Conservation (phyloP, 2,888 invertebrate species). For the Eumerus sabulonum region DNA sequence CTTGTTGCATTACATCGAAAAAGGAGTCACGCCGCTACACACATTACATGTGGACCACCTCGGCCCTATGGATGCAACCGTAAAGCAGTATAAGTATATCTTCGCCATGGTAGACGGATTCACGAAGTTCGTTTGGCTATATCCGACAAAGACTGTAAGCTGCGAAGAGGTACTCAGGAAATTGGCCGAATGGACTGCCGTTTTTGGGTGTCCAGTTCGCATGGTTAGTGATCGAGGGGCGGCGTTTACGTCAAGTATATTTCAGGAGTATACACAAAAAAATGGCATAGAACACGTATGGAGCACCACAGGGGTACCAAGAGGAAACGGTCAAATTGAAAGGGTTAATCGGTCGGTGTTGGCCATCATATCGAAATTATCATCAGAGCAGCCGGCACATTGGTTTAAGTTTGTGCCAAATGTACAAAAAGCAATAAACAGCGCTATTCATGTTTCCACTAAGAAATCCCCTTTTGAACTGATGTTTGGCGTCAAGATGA, state of each 20-base stretch:
- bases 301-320: constrained; percentile 46
- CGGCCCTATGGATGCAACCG: constrained; percentile 66
- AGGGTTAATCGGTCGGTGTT: constrained; percentile 41
- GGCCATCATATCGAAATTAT: constrained; percentile 43
- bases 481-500: constrained; percentile 48
- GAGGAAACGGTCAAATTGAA: constrained; percentile 64
- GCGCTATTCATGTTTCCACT: constrained; percentile 29
- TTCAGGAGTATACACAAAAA: constrained; percentile 30
- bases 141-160: constrained; percentile 18
- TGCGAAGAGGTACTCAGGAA: not conserved
- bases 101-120: constrained; percentile 42
- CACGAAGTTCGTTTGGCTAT: constrained; percentile 51
- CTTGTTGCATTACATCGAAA: constrained; percentile 57
- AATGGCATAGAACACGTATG: constrained; percentile 34
- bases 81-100: constrained; percentile 53
- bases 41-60: constrained; percentile 71
- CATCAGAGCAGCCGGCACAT: constrained; percentile 37
- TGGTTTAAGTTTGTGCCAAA: constrained; percentile 49
- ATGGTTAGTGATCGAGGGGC: constrained; percentile 11
- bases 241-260: constrained; percentile 29
- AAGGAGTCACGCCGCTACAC: constrained; percentile 71
- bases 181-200: not conserved
- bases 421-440: constrained; percentile 49
- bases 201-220: not conserved
- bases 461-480: constrained; percentile 45